These are phyloP conservation scores for Artemia franciscana DNA, from an alignment of 1,140 invertebrate species.

Conservation along the genomic window DNA sequence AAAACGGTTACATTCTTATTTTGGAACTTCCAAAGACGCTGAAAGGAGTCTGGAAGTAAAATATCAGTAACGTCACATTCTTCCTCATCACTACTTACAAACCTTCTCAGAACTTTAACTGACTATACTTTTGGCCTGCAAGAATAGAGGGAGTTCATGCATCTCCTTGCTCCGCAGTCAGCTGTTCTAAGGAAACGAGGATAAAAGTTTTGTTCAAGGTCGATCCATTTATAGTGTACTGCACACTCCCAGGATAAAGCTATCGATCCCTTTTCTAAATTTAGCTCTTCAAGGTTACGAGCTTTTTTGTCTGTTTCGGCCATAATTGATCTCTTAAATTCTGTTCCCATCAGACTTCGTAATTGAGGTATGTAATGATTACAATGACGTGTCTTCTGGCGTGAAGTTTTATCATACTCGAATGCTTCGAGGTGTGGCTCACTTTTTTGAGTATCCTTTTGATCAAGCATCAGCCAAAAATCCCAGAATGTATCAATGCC, in stretches of 20 bases:
- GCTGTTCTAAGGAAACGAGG: neutral
- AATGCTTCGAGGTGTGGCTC: conserved; percentile 3
- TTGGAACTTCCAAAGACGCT: neutral
- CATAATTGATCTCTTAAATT: neutral
- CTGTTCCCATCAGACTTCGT: neutral
- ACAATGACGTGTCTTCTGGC: neutral
- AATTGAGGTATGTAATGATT: neutral
- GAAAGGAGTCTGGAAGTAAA: neutral
- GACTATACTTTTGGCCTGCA: neutral
- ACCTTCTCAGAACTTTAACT: neutral
- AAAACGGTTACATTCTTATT: neutral
- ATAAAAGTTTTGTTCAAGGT: neutral
- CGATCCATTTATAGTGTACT: neutral
- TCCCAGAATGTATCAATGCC: too few relatives aligned
- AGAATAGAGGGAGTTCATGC: neutral
- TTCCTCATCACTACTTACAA: neutral
- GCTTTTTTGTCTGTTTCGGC: too few relatives aligned
- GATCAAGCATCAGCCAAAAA: too few relatives aligned
- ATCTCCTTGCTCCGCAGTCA: neutral
- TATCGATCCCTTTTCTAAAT: neutral
- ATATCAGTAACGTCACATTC: neutral
- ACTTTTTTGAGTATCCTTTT: too few relatives aligned
- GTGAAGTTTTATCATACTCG: conserved; percentile 7
- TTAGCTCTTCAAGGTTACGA: neutral
- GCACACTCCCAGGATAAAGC: neutral